Conservation (phyloP, 2,113 vertebrate genomes). For the Phoenicopterus ruber region DNA sequence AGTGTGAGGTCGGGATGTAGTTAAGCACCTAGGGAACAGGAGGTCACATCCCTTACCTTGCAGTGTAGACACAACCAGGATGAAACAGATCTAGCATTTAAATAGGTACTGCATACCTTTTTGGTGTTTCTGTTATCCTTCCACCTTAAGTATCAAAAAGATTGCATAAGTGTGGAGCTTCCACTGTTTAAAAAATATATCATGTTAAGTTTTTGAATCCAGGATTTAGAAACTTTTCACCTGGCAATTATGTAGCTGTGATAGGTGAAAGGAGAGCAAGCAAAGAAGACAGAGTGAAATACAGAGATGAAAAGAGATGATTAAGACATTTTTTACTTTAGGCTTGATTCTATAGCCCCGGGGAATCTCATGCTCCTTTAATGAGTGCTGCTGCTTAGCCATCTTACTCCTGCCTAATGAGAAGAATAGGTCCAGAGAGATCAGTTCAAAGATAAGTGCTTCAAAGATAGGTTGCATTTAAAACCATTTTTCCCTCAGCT, state of each 20-base stretch:
- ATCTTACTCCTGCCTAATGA: constrained; percentile 14
- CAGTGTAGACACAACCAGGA: neutral
- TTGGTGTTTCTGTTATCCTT: neutral
- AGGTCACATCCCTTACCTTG: neutral
- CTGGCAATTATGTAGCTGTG: neutral
- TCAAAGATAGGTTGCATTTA: constrained; percentile 19
- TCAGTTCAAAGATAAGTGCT: constrained; percentile 29
- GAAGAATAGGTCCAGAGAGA: constrained; percentile 28
- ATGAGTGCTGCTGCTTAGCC: neutral
- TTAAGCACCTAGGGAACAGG: neutral
- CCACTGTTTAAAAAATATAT: neutral
- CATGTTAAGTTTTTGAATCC: neutral
- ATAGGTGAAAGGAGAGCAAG: neutral
- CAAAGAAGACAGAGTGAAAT: neutral
- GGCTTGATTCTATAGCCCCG: neutral
- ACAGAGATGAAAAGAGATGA: constrained; percentile 4
- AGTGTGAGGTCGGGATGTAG: neutral
- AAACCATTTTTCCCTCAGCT: neutral
- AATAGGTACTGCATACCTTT: neutral
- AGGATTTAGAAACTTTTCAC: neutral
- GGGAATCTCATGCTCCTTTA: constrained; percentile 20
- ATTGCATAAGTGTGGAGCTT: neutral
- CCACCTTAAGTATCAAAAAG: neutral
- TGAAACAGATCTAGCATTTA: neutral
- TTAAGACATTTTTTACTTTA: constrained; percentile 13